Evolutionary conservation across 2,888 invertebrate species (phyloP).

Genomic region (Prosopocoilus inquinatus): DNA sequence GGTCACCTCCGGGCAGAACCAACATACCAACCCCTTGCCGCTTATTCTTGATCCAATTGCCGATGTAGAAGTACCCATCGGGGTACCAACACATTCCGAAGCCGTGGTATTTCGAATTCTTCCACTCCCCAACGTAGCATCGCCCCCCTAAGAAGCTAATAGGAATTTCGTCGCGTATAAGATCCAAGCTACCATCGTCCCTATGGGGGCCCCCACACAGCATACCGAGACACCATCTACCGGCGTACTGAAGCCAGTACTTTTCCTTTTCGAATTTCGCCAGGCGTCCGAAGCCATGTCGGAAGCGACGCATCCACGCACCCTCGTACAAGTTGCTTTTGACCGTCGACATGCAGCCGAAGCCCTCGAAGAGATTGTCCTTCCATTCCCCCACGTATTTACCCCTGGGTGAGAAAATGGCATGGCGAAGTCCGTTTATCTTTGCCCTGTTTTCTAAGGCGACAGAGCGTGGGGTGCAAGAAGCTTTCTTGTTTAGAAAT

Average conservation of each 20-base stretch:
- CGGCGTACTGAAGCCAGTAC: conserved; percentile 55
- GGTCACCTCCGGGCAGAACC: conserved; percentile 36
- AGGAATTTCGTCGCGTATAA: too few relatives aligned
- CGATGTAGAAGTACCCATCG: conserved; percentile 60
- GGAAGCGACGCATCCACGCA: conserved; percentile 56
- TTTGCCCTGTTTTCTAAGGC: conserved; percentile 51
- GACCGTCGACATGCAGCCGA: conserved; percentile 53
- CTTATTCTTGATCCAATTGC: conserved; percentile 55
- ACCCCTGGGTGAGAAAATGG: conserved; percentile 56
- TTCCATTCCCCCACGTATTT: conserved; percentile 64
- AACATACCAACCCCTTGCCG: conserved; percentile 34
- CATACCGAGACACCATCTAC: conserved; percentile 60
- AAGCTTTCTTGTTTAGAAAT: conserved; percentile 28
- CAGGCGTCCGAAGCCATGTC: conserved; percentile 61
- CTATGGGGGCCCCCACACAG: conserved; percentile 58
- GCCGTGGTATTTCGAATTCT: conserved; percentile 54
- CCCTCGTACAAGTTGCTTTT: conserved; percentile 61
- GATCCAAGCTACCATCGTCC: conserved; percentile 47
- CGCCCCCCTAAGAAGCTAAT: conserved; percentile 32
- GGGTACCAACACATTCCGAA: conserved; percentile 63
- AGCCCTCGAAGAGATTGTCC: conserved; percentile 52
- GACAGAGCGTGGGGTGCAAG: conserved; percentile 33
- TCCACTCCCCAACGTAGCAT: conserved; percentile 61
- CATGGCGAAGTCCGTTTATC: conserved; percentile 59
- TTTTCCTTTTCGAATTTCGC: conserved; percentile 50